Evolutionary conservation across 1,140 invertebrate genomes (phyloP), one percentile per base, ranked within the genome.

Genomic region (Tribolium madens): DNA sequence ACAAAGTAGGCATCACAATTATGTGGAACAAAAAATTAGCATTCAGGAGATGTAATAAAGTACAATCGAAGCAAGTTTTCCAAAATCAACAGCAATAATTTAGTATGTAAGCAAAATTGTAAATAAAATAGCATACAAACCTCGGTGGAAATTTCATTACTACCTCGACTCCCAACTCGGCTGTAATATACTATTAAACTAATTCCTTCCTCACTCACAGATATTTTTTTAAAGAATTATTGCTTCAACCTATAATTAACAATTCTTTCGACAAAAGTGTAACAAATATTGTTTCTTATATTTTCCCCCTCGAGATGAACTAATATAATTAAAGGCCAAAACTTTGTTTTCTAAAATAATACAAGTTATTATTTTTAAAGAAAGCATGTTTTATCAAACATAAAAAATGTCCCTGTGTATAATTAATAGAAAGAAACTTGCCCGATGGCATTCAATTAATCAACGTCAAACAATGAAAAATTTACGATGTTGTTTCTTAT

Each of bases 381-480:
- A 5, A 17, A 18, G 15, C 17, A 15, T 10, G 10, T 2, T 15
- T 18, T 57, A 57, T 57, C 15, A 10, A 57, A 52, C 50, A 57
- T 57, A 57, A 57, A 17, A 17, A 21, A 57, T 57, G 52, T 57
- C 52, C 17, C 52, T 21, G 13, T 9, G 7, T 21, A 17, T 57
- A 21, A 57, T 57, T 57, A 57, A 57, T 57, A 18, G 17, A 9
- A 57, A 21, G 17, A 57, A 57, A 17, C 10, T 18, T 57, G 14
- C 3, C 15, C 18, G 6, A 17, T 1, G 17, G 21, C 17, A 18
- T 17, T n/a, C 17, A 1, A 57, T 57, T 57, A 57, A 57, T 57
- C 52, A 57, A 57, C 52, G 52, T 57, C 52, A 18, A 21, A 57
- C 17, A 57, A 57, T 10, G 52, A 57, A 57, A 57, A 57, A 57